Base-by-base conservation (phyloP, 2,797 vertebrate genomes). In the Mormyrus hasselquistii region DNA sequence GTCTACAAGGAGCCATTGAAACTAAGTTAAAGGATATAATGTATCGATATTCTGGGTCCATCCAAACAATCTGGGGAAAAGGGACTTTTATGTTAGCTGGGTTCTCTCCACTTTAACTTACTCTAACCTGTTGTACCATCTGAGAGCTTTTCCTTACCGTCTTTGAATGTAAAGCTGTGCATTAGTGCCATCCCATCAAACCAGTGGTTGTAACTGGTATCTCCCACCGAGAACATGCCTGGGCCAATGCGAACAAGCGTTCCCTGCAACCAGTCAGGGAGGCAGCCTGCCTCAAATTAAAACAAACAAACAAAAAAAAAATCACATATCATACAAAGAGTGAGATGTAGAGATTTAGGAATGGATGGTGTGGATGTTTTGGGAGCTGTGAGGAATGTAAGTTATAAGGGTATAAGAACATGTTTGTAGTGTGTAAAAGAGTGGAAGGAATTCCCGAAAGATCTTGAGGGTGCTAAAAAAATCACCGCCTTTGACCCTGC, bases 121-220 rank as follows among this genome's bases (percentile, higher is more conserved):
- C 14, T 7, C 6, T 0, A 79, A 41, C 14, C 25, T 44, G 41
- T 9, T 82, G 76, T 10, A 22, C 41, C 41, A 82, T 8, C 29
- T 47, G 41, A 47, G 7, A 47, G 41, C 19, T 25, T 69, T 47
- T 41, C 49, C 91, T 94, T 93, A 99, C 98, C 98, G 0, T 97
- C 91, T 91, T 92, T 93, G 91, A 99, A 96, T 7, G 96, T 96
- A 92, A 99, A 99, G 92, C 96, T 97, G 93, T 99, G 98, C 89
- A 99, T 92, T 83, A 99, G 94, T 0, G 98, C 96, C 95, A 99
- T 90, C 87, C 98, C 98, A 4, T 99, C 98, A 22, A 99, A 99
- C 98, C 98, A 99, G 90, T 99, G 98, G 94, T 97, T 98, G 92
- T 98, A 99, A 9, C 91, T 91, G 0, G 92, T 95, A 22, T 95